Evolutionary conservation across 35 echinoderm and acorn worm genomes (phyloP).

Genomic region (Antedon bifida): DNA sequence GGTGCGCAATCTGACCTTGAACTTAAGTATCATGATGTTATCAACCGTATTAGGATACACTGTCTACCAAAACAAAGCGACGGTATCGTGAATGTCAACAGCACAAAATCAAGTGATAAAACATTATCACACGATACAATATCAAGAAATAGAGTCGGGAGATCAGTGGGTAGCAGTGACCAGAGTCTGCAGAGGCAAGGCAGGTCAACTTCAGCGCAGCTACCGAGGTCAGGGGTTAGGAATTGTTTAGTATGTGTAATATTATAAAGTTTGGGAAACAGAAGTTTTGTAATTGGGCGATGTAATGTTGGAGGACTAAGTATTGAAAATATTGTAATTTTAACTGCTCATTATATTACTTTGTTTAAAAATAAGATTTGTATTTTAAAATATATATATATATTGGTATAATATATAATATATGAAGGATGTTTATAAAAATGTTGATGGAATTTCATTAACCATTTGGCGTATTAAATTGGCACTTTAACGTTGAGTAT

Average conservation of each 20-base stretch:
- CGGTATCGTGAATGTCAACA: slow-evolving; percentile 11
- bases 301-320: too few relatives aligned
- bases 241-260: not conserved
- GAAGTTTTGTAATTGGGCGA: not conserved
- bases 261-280: not conserved
- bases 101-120: not conserved
- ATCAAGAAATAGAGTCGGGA: not conserved
- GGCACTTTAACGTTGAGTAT: too few relatives aligned
- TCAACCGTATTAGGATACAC: slow-evolving; percentile 22
- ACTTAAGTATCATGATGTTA: slow-evolving; percentile 45
- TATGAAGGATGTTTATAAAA: too few relatives aligned
- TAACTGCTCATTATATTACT: too few relatives aligned
- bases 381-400: too few relatives aligned
- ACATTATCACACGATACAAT: not conserved
- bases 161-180: not conserved
- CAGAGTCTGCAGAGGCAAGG: not conserved
- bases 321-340: too few relatives aligned
- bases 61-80: slow-evolving; percentile 17
- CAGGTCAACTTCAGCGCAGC: not conserved
- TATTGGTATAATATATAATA: too few relatives aligned
- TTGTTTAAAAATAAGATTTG: too few relatives aligned
- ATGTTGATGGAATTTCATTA: too few relatives aligned
- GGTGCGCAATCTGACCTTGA: slow-evolving; percentile 41
- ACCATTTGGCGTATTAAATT: too few relatives aligned
- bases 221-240: not conserved